Evolutionary conservation across 2,888 invertebrate species (phyloP), one percentile per base, ranked within the genome.

Genomic region (Drosophila peninsularis): DNA sequence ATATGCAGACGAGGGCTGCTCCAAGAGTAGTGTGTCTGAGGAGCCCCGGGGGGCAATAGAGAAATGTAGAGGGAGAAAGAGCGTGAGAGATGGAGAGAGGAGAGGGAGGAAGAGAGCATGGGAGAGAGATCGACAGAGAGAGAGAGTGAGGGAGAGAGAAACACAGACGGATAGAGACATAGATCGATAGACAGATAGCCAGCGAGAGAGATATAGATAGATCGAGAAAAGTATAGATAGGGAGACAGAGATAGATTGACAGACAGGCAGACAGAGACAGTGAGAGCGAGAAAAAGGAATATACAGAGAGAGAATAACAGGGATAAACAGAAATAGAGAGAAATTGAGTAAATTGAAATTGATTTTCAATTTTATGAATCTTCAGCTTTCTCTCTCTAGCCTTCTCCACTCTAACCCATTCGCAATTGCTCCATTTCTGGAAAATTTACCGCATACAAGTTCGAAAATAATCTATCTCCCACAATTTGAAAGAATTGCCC

Each of bases 1-100:
- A 61, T 41, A 67, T 66, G 55, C 62, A 79, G 55, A 6, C 39
- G 54, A 41, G 54, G 53, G 53, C 10, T 30, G 54, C 10, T 21
- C 1, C 3, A 14, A 3, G 10, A 19, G 30, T 54, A 41, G 0
- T 13, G 19, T 3, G 14, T 1, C 10, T 30, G 13, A 17, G 27
- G 3, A 36, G 21, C 3, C 2, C 3, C 2, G 24, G 4, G 24
- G 4, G 2, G 3, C 3, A 24, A 24, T 3, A 24, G 24, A 24
- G 24, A 24, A 4, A 24, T 2, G 24, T 1, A 30, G 30, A 30
- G 30, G 7, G 30, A 30, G 6, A 30, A 6, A 32, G 32, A 11
- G 32, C 2, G 32, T 3, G 11, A 30, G 6, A 34, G 13, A 34
- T 1, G 11, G 2, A 34, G 1, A 14, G 5, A 36, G 14, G 13